These are phyloP conservation scores for Melospiza georgiana DNA, from an alignment of 2,113 vertebrate genomes.

Conservation along the genomic window DNA sequence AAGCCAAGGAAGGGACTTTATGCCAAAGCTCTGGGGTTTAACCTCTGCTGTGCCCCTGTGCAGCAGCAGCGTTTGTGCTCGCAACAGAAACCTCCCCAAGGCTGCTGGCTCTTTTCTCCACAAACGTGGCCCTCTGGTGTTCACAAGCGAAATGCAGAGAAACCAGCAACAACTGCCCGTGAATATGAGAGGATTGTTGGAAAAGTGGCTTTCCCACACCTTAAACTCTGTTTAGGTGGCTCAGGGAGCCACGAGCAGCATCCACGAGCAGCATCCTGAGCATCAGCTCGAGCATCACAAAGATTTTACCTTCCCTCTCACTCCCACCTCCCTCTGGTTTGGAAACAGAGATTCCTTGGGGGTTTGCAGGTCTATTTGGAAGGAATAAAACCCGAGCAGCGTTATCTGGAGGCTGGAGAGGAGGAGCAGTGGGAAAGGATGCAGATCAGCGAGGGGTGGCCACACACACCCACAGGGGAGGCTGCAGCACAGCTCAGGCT, in stretches of 20 bases:
- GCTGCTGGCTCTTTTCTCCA: neutral
- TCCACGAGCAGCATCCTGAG: neutral
- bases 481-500: neutral
- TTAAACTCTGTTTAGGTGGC: neutral
- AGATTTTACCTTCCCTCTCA: neutral
- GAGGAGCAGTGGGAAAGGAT: neutral
- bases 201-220: neutral
- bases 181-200: neutral
- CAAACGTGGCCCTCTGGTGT: constrained; percentile 37
- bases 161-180: neutral
- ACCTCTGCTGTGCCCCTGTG: neutral
- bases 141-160: neutral
- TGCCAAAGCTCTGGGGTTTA: neutral
- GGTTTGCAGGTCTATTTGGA: neutral
- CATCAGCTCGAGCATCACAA: neutral
- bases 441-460: neutral
- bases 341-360: neutral
- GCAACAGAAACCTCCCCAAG: neutral
- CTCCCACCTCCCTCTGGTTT: neutral
- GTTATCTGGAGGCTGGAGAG: neutral
- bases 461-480: neutral
- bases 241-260: neutral
- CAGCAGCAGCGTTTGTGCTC: neutral
- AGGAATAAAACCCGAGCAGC: neutral
- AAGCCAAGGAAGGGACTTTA: neutral